These are phyloP conservation scores for Bimastos eiseni DNA, from an alignment of 2,888 invertebrate genomes.

Conservation along the genomic window DNA sequence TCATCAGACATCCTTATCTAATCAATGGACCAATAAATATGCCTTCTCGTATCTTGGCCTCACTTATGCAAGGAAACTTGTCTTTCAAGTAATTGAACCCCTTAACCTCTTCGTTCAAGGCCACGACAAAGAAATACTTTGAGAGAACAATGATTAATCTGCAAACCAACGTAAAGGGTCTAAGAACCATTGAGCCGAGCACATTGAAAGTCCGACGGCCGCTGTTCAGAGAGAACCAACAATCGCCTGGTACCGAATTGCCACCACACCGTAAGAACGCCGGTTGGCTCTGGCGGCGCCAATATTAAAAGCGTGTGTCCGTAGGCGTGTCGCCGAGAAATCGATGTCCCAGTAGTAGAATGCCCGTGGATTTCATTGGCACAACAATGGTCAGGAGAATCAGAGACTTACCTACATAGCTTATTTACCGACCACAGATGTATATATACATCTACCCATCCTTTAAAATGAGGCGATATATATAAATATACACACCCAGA, in stretches of 20 bases:
- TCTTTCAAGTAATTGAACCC: too few relatives aligned
- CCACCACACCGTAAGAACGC: background rate
- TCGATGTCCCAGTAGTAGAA: background rate
- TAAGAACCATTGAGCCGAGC: too few relatives aligned
- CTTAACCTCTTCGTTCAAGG: too few relatives aligned
- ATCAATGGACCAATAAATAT: too few relatives aligned
- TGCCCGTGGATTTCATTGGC: background rate
- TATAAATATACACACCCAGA: background rate
- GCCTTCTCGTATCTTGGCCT: too few relatives aligned
- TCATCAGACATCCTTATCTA: too few relatives aligned
- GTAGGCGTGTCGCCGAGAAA: slow-evolving; percentile 6
- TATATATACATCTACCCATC: background rate
- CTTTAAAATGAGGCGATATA: background rate
- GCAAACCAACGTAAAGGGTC: too few relatives aligned
- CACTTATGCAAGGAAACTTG: too few relatives aligned
- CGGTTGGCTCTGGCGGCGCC: background rate
- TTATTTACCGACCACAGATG: background rate
- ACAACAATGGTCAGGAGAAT: background rate
- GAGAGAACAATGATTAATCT: too few relatives aligned
- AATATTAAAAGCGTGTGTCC: slow-evolving; percentile 2
- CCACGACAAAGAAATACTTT: too few relatives aligned
- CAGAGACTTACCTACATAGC: background rate
- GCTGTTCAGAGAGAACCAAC: background rate
- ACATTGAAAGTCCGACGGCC: too few relatives aligned
- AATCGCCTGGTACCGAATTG: background rate